phyloP scores from a whole-genome alignment of 2,113 vertebrate genomes.

The Microcebus lehilahytsara region DNA sequence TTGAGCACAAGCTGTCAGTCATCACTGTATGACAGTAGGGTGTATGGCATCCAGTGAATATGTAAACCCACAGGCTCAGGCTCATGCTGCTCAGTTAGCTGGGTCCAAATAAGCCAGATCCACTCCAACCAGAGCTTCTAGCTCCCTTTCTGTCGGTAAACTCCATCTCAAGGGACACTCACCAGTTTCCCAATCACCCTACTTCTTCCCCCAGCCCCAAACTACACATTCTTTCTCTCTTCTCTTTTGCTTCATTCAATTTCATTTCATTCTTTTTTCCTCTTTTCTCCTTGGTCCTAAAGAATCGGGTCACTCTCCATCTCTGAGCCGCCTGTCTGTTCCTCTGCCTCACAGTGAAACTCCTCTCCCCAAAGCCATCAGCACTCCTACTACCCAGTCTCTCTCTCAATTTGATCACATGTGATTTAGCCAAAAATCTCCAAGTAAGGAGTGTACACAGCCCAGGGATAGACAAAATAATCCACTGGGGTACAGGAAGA shows the following conservation, averaged over 20 bases:
- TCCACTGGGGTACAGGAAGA: background rate
- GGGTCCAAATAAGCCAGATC: background rate
- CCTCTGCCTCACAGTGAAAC: background rate
- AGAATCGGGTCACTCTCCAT: background rate
- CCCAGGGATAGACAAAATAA: background rate
- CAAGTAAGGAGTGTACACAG: background rate
- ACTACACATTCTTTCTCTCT: background rate
- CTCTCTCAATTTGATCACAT: background rate
- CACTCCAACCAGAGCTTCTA: background rate
- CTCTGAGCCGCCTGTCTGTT: background rate
- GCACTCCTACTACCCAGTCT: background rate
- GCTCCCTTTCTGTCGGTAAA: background rate
- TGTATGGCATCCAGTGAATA: background rate
- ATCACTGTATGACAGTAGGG: background rate
- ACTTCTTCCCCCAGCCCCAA: background rate
- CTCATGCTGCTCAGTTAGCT: background rate
- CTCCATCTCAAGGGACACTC: background rate
- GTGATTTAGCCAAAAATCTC: background rate
- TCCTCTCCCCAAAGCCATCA: background rate
- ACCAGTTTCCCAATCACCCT: background rate
- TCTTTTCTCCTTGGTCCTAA: background rate
- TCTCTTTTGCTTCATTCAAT: background rate
- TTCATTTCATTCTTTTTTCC: background rate
- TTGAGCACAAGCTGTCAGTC: background rate
- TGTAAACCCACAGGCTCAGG: background rate